Conservation (phyloP, 2,797 vertebrate genomes). For the Hephaestus fuliginosus region DNA sequence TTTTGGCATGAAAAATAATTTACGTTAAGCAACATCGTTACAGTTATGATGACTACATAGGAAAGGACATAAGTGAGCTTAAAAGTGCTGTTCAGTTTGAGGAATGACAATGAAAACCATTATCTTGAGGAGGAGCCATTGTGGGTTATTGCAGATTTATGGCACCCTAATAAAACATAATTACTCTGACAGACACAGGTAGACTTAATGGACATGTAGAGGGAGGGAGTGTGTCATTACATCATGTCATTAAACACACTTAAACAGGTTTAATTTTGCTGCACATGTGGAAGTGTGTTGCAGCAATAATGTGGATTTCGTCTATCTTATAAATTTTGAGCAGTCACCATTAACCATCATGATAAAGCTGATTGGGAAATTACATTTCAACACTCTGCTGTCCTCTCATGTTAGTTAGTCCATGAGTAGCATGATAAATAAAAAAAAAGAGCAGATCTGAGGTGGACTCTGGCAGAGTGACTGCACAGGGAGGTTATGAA, state of each 20-base stretch:
- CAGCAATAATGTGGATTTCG: conserved; percentile 11
- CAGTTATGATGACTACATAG: not conserved
- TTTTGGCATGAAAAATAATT: conserved; percentile 12
- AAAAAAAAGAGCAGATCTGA: conserved; percentile 20
- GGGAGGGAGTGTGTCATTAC: conserved; percentile 39
- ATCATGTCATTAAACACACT: conserved; percentile 54
- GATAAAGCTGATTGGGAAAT: conserved; percentile 51
- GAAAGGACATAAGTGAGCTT: not conserved
- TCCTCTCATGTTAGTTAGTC: conserved; percentile 58
- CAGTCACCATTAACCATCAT: conserved; percentile 23
- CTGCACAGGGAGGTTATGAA: conserved; percentile 66
- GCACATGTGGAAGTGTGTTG: conserved; percentile 7
- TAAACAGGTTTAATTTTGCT: conserved; percentile 29
- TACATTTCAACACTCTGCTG: conserved; percentile 41
- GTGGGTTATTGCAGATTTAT: conserved; percentile 75
- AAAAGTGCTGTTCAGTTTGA: not conserved
- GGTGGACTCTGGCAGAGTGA: conserved; percentile 22
- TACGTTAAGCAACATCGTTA: not conserved
- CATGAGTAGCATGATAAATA: conserved; percentile 66
- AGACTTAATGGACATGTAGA: conserved; percentile 69
- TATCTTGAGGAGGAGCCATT: conserved; percentile 60
- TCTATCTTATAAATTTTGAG: conserved; percentile 9
- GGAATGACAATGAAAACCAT: conserved; percentile 11
- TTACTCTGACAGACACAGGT: conserved; percentile 71
- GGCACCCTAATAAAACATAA: conserved; percentile 70